Conservation (phyloP, 1,140 invertebrate species). For the Temnothorax curvispinosus region DNA sequence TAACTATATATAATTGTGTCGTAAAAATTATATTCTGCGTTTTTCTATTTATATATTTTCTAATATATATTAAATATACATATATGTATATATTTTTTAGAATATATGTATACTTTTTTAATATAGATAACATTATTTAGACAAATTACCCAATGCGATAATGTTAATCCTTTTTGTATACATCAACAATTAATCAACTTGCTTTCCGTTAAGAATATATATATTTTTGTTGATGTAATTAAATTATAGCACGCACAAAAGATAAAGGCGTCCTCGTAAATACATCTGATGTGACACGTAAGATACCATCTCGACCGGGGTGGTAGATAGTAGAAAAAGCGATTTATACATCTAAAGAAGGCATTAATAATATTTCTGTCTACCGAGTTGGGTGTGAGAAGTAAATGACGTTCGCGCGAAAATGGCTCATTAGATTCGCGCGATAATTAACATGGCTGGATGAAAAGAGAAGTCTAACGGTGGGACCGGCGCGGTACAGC, state of each 20-base stretch:
- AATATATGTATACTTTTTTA: neutral
- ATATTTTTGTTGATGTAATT: slow-evolving; percentile 4
- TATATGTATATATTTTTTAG: neutral
- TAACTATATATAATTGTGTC: neutral
- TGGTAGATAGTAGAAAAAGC: neutral
- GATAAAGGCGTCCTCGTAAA: neutral
- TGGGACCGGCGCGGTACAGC: neutral
- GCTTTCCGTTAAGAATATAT: neutral
- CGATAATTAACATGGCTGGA: slow-evolving; percentile 33
- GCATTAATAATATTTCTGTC: neutral
- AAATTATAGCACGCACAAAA: neutral
- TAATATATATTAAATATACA: too few relatives aligned
- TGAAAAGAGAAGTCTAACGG: neutral
- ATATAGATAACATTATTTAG: neutral
- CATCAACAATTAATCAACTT: neutral
- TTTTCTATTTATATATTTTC: neutral
- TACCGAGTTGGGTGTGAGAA: neutral
- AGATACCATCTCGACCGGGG: neutral
- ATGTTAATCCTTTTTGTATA: neutral
- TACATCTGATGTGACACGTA: neutral
- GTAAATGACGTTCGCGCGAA: slow-evolving; percentile 22
- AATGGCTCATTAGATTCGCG: slow-evolving; percentile 23
- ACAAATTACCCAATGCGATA: neutral
- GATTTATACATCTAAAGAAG: slow-evolving; percentile 13
- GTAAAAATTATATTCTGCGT: neutral